Evolutionary conservation across 2,888 invertebrate genomes (phyloP), one percentile per base, ranked within the genome.

Genomic region (Drosophila pseudotakahashii): DNA sequence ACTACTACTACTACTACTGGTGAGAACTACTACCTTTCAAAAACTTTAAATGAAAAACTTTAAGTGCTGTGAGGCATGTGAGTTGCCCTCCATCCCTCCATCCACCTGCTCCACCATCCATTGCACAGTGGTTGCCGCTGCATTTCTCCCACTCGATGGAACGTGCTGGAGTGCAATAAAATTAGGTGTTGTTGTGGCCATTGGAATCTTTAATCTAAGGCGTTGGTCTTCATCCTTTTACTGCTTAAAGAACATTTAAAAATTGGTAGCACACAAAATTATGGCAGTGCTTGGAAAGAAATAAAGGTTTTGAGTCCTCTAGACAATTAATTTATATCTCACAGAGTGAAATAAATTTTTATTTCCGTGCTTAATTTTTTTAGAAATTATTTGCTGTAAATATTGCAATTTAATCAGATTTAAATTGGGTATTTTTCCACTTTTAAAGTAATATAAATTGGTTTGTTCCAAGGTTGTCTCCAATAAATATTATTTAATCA

Each of bases 21-120:
- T 47, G 45, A 36, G 41, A 34, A 60, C 50, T 37, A 37, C 53
- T 63, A 67, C 77, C 80, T 73, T 84, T 74, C 70, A 70, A 75
- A 73, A 83, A 83, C 85, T 85, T 83, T 85, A 83, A 83, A 85
- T 85, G 79, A 79, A 85, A 82, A 83, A 83, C 79, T 80, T 82
- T 81, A 83, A 82, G 79, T 83, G 82, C 80, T 68, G 42, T 50
- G 39, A 57, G 71, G 63, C 71, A 63, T 63, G 53, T 59, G 59
- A 61, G 48, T 41, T 30, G 19, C 23, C 26, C 44, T 3, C 19
- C 19, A 1, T 6, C 42, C 19, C 42, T n/a, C 7, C 50, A 5
- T 7, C 36, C 30, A 32, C 30, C 13, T 30, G 14, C 32, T 26
- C 9, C 14, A 41, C 14, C 14, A 9, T 2, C 6, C 42, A 19